phyloP scores from a whole-genome alignment of 1,140 invertebrate species.

The Achroia grisella region DNA sequence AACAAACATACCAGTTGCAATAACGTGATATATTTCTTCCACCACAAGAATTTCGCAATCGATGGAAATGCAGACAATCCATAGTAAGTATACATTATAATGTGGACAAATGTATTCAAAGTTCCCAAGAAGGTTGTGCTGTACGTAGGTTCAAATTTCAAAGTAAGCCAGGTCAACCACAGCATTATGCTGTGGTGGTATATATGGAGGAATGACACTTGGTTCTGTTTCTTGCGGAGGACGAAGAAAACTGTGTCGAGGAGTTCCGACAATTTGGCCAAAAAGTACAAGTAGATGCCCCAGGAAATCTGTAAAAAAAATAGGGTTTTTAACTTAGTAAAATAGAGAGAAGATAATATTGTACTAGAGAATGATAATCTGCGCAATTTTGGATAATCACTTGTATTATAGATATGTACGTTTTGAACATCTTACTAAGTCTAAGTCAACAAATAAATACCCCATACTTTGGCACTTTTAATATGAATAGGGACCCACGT shows the following conservation, averaged over 20 bases:
- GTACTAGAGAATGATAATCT: not conserved
- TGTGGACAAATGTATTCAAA: conserved; percentile 80
- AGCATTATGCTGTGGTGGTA: conserved; percentile 81
- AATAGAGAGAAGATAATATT: not conserved
- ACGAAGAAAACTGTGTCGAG: conserved; percentile 85
- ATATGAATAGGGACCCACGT: not conserved
- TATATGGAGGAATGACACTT: conserved; percentile 82
- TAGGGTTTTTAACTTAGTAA: conserved; percentile 12
- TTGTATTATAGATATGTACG: no score
- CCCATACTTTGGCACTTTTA: not conserved
- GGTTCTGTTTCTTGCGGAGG: conserved; percentile 81
- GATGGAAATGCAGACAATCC: conserved; percentile 83
- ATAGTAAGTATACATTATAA: conserved; percentile 89
- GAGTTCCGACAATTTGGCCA: conserved; percentile 36
- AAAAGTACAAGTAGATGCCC: conserved; percentile 7
- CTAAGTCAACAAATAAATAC: not conserved
- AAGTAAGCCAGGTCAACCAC: conserved; percentile 58
- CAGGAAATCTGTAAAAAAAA: conserved; percentile 68
- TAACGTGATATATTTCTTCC: conserved; percentile 90
- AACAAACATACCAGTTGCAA: conserved; percentile 80
- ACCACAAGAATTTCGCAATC: conserved; percentile 89
- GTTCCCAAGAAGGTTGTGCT: conserved; percentile 70
- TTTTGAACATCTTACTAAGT: not conserved
- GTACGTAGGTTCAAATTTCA: conserved; percentile 70
- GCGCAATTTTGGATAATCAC: no score